Percentiles rank a stretch among this genome's conserved stretches.
Evolutionary conservation across 2,113 vertebrate genomes (phyloP).

Genomic region (Odontophorus gujanensis): DNA sequence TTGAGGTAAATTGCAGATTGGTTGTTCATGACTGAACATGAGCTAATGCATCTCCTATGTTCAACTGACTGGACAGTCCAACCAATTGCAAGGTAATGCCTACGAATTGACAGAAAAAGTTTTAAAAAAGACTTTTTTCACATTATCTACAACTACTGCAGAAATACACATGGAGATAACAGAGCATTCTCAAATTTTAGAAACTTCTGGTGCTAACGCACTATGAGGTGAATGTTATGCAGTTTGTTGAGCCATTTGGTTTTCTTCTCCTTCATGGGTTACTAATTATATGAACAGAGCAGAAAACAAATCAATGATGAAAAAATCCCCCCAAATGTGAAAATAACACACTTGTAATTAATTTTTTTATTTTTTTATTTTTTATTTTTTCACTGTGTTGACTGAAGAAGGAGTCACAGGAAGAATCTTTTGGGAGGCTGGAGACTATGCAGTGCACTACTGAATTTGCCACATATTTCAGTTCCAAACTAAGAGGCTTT

Average conservation of each 20-base stretch:
- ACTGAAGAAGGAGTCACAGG: neutral
- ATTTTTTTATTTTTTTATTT: too few relatives aligned
- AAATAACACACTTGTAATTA: neutral
- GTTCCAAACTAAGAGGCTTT: neutral
- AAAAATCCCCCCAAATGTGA: neutral
- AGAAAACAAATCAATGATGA: neutral
- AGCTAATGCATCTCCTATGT: neutral
- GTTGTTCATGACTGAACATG: neutral
- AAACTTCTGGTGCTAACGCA: neutral
- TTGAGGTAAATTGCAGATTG: neutral
- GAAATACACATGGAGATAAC: neutral
- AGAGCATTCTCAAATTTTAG: constrained; percentile 7
- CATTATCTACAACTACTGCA: neutral
- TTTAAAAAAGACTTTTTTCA: neutral
- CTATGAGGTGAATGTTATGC: neutral
- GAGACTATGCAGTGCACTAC: neutral
- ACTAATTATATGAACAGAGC: neutral
- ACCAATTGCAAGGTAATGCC: neutral
- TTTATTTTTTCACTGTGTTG: neutral
- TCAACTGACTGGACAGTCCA: neutral
- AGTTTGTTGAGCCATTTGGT: neutral
- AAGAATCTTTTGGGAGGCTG: neutral
- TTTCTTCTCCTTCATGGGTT: neutral
- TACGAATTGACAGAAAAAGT: neutral
- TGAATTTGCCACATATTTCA: neutral